Evolutionary conservation across 2,113 vertebrate species (phyloP).

Genomic region (Tragelaphus buxtoni): DNA sequence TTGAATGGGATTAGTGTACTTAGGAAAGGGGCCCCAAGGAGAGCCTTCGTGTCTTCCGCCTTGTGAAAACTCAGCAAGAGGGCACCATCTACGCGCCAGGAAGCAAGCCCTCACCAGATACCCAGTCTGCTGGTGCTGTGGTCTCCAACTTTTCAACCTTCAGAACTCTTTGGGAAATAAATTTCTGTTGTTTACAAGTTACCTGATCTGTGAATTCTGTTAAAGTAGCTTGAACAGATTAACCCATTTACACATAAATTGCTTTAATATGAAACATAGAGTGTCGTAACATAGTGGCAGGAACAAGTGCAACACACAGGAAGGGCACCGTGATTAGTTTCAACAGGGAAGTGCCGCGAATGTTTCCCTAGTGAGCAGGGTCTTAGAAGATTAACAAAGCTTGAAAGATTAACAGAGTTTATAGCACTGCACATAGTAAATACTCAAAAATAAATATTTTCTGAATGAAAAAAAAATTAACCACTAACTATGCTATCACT

Average conservation of each 20-base stretch:
- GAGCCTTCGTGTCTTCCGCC: not conserved
- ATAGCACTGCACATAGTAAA: not conserved
- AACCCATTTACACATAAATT: not conserved
- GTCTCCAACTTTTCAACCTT: not conserved
- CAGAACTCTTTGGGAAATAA: not conserved
- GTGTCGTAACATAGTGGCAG: not conserved
- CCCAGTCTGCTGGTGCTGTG: not conserved
- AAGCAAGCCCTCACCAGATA: not conserved
- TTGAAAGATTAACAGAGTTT: not conserved
- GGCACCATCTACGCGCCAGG: not conserved
- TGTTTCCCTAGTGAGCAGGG: not conserved
- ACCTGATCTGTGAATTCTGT: not conserved
- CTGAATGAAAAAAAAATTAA: not conserved
- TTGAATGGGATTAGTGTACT: not conserved
- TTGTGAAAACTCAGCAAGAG: not conserved
- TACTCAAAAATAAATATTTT: conserved; percentile 14
- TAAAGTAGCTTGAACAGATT: not conserved
- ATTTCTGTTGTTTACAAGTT: not conserved
- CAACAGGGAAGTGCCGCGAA: not conserved
- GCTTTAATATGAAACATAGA: not conserved
- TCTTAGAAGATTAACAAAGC: not conserved
- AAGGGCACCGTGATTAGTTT: not conserved
- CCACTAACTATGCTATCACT: not conserved
- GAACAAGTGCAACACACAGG: not conserved
- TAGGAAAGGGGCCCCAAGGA: not conserved